Percentiles rank a stretch among this genome's conserved stretches.
Evolutionary conservation across 1,140 invertebrate species (phyloP).

Genomic region (Capitella teleta): DNA sequence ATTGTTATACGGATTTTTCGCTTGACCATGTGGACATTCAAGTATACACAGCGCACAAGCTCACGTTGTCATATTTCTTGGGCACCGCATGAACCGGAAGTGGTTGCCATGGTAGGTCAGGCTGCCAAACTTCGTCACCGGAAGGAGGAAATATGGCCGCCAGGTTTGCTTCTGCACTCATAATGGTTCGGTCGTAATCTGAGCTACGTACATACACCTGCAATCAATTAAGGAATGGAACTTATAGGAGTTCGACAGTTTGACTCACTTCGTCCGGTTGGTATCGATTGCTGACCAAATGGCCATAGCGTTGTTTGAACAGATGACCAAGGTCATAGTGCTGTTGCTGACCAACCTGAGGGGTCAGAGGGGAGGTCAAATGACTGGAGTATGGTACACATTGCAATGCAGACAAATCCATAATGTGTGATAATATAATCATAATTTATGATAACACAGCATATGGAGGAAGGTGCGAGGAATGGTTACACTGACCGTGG

Average conservation of each 20-base stretch:
- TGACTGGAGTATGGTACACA: too few species aligned
- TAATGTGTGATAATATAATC: too few species aligned
- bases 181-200: conserved; percentile 67
- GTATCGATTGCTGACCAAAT: too few species aligned
- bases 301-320: conserved; percentile 5
- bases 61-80: conserved; percentile 57
- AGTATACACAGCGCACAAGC: too few species aligned
- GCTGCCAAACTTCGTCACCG: conserved; percentile 58
- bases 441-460: too few species aligned
- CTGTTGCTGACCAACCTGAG: conserved; percentile 9
- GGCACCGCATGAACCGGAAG: conserved; percentile 70
- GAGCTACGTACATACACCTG: conserved; percentile 64
- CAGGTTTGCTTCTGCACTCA: conserved; percentile 70
- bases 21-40: too few species aligned
- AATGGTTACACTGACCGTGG: neutral
- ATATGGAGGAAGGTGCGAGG: neutral
- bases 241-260: too few species aligned
- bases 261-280: too few species aligned
- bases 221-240: too few species aligned
- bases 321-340: conserved; percentile 10
- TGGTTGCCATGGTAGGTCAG: conserved; percentile 68
- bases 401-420: too few species aligned
- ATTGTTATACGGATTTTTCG: too few species aligned
- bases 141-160: conserved; percentile 70
- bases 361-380: too few species aligned